These are phyloP conservation scores for Orthosia gothica DNA, from an alignment of 2,888 invertebrate genomes.

Conservation along the genomic window DNA sequence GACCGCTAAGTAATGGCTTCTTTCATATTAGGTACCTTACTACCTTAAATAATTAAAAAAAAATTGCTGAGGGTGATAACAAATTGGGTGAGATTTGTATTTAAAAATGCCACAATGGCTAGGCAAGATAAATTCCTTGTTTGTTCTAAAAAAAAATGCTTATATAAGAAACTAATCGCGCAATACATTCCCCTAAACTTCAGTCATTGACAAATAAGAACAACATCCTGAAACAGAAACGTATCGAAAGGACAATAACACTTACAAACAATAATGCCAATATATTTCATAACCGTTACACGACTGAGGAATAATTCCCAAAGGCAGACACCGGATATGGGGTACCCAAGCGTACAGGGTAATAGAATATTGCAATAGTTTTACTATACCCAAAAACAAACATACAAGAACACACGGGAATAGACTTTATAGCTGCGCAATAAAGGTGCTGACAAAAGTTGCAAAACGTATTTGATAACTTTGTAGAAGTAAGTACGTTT, in stretches of 20 bases:
- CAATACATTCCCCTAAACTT: not conserved
- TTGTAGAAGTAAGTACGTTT: slow-evolving; percentile 33
- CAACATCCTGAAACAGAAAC: slow-evolving; percentile 27
- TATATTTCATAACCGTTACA: slow-evolving; percentile 53
- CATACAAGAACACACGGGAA: not conserved
- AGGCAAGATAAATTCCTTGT: not conserved
- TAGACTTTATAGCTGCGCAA: not conserved
- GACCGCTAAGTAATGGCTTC: too few species aligned
- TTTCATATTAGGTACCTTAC: too few species aligned
- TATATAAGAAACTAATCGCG: not conserved
- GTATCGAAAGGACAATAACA: slow-evolving; percentile 45
- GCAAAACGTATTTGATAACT: slow-evolving; percentile 1
- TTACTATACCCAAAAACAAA: slow-evolving; percentile 20
- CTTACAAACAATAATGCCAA: slow-evolving; percentile 22
- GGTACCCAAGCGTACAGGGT: slow-evolving; percentile 51
- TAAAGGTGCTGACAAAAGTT: slow-evolving; percentile 1
- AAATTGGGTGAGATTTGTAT: too few species aligned
- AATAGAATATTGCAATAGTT: slow-evolving; percentile 48
- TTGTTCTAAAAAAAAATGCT: not conserved
- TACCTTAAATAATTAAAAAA: too few species aligned
- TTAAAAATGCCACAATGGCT: not conserved
- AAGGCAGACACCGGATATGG: slow-evolving; percentile 58
- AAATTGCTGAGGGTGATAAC: too few species aligned
- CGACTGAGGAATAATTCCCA: slow-evolving; percentile 57
- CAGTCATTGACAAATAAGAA: slow-evolving; percentile 10